These are phyloP conservation scores for Wasmannia auropunctata DNA, from an alignment of 1,140 invertebrate genomes.

Conservation along the genomic window DNA sequence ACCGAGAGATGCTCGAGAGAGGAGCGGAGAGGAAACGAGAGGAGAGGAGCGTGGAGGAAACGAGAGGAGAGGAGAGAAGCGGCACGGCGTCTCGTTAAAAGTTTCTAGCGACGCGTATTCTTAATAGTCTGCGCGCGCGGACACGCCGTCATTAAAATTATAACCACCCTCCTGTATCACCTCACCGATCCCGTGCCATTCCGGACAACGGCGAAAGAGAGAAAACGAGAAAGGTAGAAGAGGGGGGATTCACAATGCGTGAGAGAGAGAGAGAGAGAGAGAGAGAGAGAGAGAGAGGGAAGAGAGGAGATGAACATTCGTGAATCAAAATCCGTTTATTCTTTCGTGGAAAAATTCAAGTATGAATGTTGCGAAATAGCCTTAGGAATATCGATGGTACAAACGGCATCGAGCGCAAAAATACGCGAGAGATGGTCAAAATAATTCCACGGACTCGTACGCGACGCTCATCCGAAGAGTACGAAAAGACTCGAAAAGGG, in stretches of 20 bases:
- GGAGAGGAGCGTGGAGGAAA: background rate
- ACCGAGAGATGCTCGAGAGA: constrained; percentile 28
- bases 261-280: background rate
- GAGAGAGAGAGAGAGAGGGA: constrained; percentile 24
- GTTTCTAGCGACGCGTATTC: constrained; percentile 86
- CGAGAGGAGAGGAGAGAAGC: constrained; percentile 70
- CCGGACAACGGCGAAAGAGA: background rate
- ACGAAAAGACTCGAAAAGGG: background rate
- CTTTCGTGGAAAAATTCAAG: constrained; percentile 3
- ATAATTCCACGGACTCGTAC: background rate
- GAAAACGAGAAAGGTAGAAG: constrained; percentile 19
- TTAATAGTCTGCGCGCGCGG: constrained; percentile 85
- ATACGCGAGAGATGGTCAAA: background rate
- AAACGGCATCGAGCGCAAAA: background rate
- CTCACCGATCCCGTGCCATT: constrained; percentile 63
- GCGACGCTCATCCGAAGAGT: constrained; percentile 1
- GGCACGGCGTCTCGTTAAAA: constrained; percentile 84
- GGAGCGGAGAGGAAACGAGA: constrained; percentile 42
- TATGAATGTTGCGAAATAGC: background rate
- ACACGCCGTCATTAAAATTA: constrained; percentile 86
- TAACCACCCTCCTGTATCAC: constrained; percentile 81
- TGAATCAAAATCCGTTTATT: constrained; percentile 20
- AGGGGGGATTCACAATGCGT: background rate
- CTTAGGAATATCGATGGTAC: background rate
- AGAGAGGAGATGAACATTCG: constrained; percentile 55